Percentiles rank a stretch among this genome's conserved stretches.
Evolutionary conservation across 2,888 invertebrate species (phyloP).

Genomic region (Coenonympha arcania): DNA sequence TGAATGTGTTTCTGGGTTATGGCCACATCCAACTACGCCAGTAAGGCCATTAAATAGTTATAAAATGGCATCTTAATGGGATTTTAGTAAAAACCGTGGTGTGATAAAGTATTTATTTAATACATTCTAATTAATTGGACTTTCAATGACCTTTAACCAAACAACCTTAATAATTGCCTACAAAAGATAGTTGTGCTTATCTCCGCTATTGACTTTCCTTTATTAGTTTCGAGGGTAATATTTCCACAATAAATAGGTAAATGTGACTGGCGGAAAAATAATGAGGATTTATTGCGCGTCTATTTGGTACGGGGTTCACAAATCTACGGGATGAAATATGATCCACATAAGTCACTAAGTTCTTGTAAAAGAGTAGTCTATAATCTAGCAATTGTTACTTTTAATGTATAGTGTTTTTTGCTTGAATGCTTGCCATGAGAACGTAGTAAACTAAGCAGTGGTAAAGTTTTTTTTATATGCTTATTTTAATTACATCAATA

Average conservation of each 20-base stretch:
- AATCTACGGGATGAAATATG: neutral
- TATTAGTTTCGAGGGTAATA: conserved; percentile 6
- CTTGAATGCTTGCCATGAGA: too few relatives aligned
- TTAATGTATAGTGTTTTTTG: too few relatives aligned
- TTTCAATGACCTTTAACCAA: neutral
- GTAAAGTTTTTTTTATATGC: too few relatives aligned
- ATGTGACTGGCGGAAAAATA: conserved; percentile 10
- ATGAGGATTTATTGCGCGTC: conserved; percentile 7
- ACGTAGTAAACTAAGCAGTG: too few relatives aligned
- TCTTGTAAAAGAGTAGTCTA: neutral
- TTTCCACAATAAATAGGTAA: conserved; percentile 13
- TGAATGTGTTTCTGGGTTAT: too few relatives aligned
- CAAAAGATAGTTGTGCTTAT: neutral
- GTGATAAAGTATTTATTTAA: too few relatives aligned
- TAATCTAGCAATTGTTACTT: neutral
- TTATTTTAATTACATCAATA: too few relatives aligned
- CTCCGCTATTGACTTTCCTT: conserved; percentile 7
- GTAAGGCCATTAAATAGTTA: too few relatives aligned
- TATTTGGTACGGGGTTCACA: neutral
- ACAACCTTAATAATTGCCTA: neutral
- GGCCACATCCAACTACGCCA: too few relatives aligned
- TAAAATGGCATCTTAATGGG: too few relatives aligned
- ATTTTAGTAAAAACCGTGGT: too few relatives aligned
- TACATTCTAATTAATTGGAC: neutral
- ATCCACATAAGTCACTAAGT: too few relatives aligned